Base-by-base conservation (phyloP, 2,888 invertebrate genomes). In the Podotricha telesiphe region DNA sequence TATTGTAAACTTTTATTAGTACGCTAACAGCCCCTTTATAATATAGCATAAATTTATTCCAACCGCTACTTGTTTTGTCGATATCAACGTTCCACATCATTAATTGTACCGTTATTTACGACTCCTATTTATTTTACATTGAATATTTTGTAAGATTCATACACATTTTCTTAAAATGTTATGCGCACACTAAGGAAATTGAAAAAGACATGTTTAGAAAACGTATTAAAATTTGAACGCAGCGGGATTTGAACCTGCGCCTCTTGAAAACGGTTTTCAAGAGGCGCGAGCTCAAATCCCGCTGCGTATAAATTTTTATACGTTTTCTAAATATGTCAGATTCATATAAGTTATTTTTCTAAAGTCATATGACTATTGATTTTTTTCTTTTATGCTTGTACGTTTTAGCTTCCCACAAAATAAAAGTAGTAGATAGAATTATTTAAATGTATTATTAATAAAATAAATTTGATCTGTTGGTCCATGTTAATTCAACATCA, bases 41-140 rank as follows among this genome's bases (percentile, higher is more conserved):
- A 37, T 62, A 59, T 62, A 17, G 50, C 59, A 59, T 65, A 66
- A 66, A 66, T 66, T 50, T 59, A 28, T 19, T 58, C 15, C 28
- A 48, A 58, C 19, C 15, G 48, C 58, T 47, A 28, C 40, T 66
- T 66, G 56, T 65, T 40, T 58, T 40, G 48, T 20, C 20, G 40
- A 20, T 65, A 65, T 70, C 70, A 50, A 13, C 51, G 67, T 72
- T 67, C 65, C 62, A 40, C 65, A 28, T 65, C 69, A 69, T 70
- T 70, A 66, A 65, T 61, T 64, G 40, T n/a, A 42, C 40, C 58
- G 53, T 62, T 63, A 37, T 68, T 48, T 65, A 66, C 42, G 40
- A 51, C 58, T 34, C 56, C 28, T 40, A 66, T 28, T n/a, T 40
- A n/a, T 47, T 53, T 28, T 65, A 47, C 37, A 28, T 59, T 51